phyloP scores from a whole-genome alignment of 2,113 vertebrate genomes.

The Bambusicola thoracicus region DNA sequence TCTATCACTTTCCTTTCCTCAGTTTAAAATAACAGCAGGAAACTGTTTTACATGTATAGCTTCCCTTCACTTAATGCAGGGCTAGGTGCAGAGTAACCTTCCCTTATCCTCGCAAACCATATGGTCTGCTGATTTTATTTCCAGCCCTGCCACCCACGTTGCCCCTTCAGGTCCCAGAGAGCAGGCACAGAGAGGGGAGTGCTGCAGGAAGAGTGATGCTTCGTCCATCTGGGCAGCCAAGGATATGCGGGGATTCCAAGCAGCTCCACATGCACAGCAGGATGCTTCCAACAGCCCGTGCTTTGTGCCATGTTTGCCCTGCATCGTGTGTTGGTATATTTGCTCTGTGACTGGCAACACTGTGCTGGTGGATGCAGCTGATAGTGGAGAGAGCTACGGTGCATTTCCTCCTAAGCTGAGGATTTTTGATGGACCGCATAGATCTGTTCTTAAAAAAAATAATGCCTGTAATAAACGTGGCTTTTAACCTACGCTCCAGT shows the following conservation, averaged over 20 bases:
- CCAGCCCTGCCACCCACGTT: neutral
- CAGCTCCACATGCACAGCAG: neutral
- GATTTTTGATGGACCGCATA: constrained; percentile 33
- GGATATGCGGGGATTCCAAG: neutral
- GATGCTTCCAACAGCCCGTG: neutral
- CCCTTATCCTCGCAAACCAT: neutral
- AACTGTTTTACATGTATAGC: neutral
- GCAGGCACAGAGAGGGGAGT: neutral
- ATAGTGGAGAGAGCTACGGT: neutral
- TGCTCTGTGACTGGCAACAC: neutral
- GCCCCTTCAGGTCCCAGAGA: neutral
- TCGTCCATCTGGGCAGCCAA: rapidly evolving
- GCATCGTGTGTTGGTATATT: neutral
- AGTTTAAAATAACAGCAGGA: constrained; percentile 14
- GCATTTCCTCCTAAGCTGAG: neutral
- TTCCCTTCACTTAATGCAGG: neutral
- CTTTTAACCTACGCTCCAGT: constrained; percentile 38
- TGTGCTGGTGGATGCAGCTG: rapidly evolving
- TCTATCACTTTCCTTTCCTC: neutral
- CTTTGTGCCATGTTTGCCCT: neutral
- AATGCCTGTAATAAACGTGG: constrained; percentile 57
- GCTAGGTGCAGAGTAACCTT: neutral
- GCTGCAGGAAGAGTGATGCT: neutral
- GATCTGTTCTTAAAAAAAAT: constrained; percentile 41
- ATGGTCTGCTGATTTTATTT: neutral